Percentiles rank a stretch among this genome's conserved stretches.
Conservation (phyloP, 2,113 vertebrate species). For the Vireo altiloquus region DNA sequence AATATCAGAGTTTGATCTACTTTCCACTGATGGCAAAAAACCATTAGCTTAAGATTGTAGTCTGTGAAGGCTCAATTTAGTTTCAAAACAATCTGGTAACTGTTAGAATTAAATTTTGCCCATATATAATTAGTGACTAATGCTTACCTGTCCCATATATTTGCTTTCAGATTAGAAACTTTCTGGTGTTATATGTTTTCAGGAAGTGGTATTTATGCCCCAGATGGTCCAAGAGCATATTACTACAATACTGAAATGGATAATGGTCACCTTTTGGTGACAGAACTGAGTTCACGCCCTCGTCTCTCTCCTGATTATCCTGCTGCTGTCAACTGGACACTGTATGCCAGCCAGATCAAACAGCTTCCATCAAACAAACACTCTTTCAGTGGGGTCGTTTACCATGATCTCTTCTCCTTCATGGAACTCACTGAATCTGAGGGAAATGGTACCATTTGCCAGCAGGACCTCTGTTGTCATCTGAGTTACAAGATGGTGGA, state of each 20-base stretch:
- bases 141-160: not conserved
- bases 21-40: not conserved
- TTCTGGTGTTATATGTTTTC: not conserved
- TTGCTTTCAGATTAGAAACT: not conserved
- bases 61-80: not conserved
- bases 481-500: conserved; percentile 41
- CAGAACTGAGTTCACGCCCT: not conserved
- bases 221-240: not conserved
- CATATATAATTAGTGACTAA: not conserved
- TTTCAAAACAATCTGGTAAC: not conserved
- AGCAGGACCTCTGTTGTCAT: conserved; percentile 58
- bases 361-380: not conserved
- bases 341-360: not conserved
- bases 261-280: conserved; percentile 45
- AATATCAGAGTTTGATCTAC: not conserved
- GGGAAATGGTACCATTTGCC: conserved; percentile 30
- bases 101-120: not conserved
- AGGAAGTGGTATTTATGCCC: conserved; percentile 56
- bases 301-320: not conserved
- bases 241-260: conserved; percentile 54
- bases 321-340: conserved; percentile 13
- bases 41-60: not conserved
- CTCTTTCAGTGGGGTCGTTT: conserved; percentile 24
- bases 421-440: not conserved
- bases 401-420: conserved; percentile 53